Conservation (phyloP, 1,140 invertebrate genomes). For the Drosophila nigromelanica region DNA sequence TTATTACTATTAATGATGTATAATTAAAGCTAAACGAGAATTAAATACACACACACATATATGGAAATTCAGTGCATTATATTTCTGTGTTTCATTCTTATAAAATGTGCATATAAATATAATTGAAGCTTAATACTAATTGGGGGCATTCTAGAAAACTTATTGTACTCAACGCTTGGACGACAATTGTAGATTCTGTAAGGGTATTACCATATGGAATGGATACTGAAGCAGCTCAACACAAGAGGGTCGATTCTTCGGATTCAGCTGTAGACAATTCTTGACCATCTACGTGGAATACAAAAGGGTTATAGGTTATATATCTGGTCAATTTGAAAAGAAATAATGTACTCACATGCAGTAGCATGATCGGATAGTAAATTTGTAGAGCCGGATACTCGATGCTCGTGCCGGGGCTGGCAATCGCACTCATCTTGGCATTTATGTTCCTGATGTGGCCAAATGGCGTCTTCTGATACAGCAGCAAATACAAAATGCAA, state of each 20-base stretch:
- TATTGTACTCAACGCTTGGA: slow-evolving; percentile 36
- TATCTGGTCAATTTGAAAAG: neutral
- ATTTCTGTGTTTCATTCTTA: slow-evolving; percentile 28
- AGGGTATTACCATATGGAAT: slow-evolving; percentile 85
- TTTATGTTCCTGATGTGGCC: slow-evolving; percentile 90
- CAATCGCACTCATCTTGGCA: slow-evolving; percentile 93
- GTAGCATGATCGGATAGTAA: slow-evolving; percentile 75
- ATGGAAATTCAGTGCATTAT: slow-evolving; percentile 49
- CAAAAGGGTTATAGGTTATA: neutral
- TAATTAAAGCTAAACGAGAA: slow-evolving; percentile 77
- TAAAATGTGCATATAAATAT: slow-evolving; percentile 24
- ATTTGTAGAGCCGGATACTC: slow-evolving; percentile 86
- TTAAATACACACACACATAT: slow-evolving; percentile 74
- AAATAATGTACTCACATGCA: slow-evolving; percentile 57
- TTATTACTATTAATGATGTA: slow-evolving; percentile 72
- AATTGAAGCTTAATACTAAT: slow-evolving; percentile 8
- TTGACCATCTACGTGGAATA: slow-evolving; percentile 85
- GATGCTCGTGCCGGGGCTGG: slow-evolving; percentile 90
- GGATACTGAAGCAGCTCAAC: slow-evolving; percentile 88
- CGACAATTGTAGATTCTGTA: slow-evolving; percentile 68
- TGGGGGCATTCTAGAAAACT: slow-evolving; percentile 1
- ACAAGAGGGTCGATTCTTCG: slow-evolving; percentile 88
- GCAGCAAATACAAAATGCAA: slow-evolving; percentile 97
- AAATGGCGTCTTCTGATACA: slow-evolving; percentile 96
- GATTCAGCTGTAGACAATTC: slow-evolving; percentile 89